Evolutionary conservation across 1,140 invertebrate genomes (phyloP).

Genomic region (Scaptomyza hsui): DNA sequence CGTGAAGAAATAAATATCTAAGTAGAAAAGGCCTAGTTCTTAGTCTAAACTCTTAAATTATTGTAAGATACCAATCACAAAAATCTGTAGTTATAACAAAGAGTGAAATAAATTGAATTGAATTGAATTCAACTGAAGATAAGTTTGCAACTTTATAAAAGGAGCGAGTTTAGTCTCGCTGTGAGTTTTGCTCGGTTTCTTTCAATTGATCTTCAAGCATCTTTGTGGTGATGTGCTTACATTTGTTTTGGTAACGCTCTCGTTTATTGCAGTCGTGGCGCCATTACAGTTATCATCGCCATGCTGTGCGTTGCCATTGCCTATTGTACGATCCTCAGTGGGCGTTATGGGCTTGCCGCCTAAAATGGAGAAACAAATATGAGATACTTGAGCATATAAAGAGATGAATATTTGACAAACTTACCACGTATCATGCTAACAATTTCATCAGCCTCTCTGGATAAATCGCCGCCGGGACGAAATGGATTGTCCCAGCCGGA

Average conservation of each 20-base stretch:
- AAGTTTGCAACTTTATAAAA: too few relatives aligned
- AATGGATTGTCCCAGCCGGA: constrained; percentile 99
- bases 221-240: too few relatives aligned
- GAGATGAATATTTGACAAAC: neutral
- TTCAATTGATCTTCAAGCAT: too few relatives aligned
- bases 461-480: constrained; percentile 96
- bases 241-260: constrained; percentile 77
- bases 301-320: constrained; percentile 79
- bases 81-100: too few relatives aligned
- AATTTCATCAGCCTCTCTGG: constrained; percentile 97
- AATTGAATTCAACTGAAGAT: too few relatives aligned
- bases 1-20: too few relatives aligned
- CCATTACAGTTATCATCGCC: constrained; percentile 73
- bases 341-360: constrained; percentile 92
- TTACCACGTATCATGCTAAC: constrained; percentile 95
- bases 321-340: constrained; percentile 85
- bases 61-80: too few relatives aligned
- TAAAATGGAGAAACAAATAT: constrained; percentile 15
- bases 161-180: too few relatives aligned
- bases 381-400: neutral
- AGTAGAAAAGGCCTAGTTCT: too few relatives aligned
- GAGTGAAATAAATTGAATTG: too few relatives aligned
- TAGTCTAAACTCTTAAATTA: too few relatives aligned
- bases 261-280: constrained; percentile 60
- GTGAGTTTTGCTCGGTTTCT: too few relatives aligned